Evolutionary conservation across 2,113 vertebrate genomes (phyloP).

Genomic region (Conger conger): DNA sequence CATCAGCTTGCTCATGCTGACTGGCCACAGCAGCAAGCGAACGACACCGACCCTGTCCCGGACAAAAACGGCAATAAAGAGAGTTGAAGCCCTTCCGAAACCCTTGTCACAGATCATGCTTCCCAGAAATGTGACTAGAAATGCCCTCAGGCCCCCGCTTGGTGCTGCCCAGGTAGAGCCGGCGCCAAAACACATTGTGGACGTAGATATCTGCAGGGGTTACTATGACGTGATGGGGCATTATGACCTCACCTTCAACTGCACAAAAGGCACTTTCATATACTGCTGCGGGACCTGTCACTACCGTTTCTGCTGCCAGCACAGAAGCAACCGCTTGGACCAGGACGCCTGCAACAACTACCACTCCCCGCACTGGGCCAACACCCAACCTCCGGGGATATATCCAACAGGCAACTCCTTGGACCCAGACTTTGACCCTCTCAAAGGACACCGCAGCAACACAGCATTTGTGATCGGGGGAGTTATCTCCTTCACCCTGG

Average conservation of each 20-base stretch:
- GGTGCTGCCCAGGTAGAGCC: conserved; percentile 70
- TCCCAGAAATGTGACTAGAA: conserved; percentile 64
- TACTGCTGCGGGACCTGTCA: conserved; percentile 91
- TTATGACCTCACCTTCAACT: conserved; percentile 87
- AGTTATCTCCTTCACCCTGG: conserved; percentile 86
- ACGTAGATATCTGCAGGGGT: conserved; percentile 80
- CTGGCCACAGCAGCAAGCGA: conserved; percentile 12
- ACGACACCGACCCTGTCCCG: background rate
- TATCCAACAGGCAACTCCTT: conserved; percentile 57
- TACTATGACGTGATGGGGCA: conserved; percentile 93
- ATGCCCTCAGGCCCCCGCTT: conserved; percentile 72
- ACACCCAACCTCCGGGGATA: conserved; percentile 67
- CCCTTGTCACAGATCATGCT: conserved; percentile 74
- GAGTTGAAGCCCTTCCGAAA: conserved; percentile 58
- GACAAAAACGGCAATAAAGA: conserved; percentile 14
- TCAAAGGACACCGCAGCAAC: conserved; percentile 76
- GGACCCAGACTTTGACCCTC: conserved; percentile 69
- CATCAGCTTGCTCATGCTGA: conserved; percentile 4
- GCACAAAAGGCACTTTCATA: conserved; percentile 82
- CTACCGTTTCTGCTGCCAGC: conserved; percentile 91
- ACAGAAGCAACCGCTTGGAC: conserved; percentile 79
- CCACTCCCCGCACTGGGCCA: conserved; percentile 78
- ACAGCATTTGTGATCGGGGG: conserved; percentile 87
- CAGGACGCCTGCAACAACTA: conserved; percentile 85
- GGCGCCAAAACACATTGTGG: conserved; percentile 70